Evolutionary conservation across 2,888 invertebrate species (phyloP).

Genomic region (Antheraea assamensis): DNA sequence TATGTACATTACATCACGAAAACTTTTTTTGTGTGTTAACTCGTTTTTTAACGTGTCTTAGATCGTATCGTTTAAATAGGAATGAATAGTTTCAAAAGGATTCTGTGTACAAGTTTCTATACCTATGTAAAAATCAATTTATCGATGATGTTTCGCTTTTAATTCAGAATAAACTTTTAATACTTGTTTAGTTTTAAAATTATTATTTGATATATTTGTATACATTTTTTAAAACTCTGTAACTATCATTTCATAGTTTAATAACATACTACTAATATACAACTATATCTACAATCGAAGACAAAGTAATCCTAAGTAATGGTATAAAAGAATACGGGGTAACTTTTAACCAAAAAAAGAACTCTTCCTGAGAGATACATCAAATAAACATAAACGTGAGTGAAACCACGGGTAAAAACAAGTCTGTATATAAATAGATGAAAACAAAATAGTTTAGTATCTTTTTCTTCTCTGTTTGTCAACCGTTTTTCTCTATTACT

Average conservation of each 20-base stretch:
- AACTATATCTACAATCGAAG: too few relatives aligned
- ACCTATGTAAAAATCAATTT: slow-evolving; percentile 17
- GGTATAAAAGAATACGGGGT: too few relatives aligned
- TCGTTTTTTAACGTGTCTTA: slow-evolving; percentile 49
- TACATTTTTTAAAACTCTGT: not conserved
- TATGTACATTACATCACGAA: slow-evolving; percentile 67
- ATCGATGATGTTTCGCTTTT: slow-evolving; percentile 30
- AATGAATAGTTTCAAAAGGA: slow-evolving; percentile 39
- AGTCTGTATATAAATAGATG: too few relatives aligned
- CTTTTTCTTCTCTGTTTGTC: too few relatives aligned
- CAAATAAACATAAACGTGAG: too few relatives aligned
- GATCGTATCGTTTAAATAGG: slow-evolving; percentile 52
- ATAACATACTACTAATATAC: too few relatives aligned
- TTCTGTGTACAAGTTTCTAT: slow-evolving; percentile 1
- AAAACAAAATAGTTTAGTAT: too few relatives aligned
- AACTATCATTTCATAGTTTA: not conserved
- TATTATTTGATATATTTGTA: not conserved
- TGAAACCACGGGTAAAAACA: too few relatives aligned
- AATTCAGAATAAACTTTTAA: slow-evolving; percentile 47
- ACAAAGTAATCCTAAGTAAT: too few relatives aligned
- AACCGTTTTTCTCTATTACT: too few relatives aligned
- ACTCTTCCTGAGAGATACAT: too few relatives aligned
- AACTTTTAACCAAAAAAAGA: too few relatives aligned
- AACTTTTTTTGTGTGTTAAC: slow-evolving; percentile 67
- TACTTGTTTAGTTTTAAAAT: not conserved